Base-by-base conservation (phyloP, 2,888 invertebrate species). In the Acanthosepion pharaonis region DNA sequence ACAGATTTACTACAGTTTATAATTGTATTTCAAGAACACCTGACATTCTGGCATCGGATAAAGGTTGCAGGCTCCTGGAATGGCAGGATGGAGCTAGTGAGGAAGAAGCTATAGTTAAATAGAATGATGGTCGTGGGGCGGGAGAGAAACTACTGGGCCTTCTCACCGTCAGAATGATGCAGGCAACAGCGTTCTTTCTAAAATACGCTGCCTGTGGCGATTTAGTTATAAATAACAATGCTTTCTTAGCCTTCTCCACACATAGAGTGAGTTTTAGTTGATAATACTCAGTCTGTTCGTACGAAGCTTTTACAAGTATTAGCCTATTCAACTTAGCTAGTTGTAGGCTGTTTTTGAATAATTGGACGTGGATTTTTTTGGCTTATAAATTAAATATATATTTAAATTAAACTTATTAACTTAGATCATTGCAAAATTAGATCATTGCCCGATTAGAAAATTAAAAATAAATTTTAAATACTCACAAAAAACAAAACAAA, bases 11-110 rank as follows among this genome's bases (percentile, higher is more conserved):
- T 33, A 78, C 15, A 78, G 78, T 78, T n/a, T 78, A 78, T 78
- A n/a, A 78, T 78, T 78, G 78, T 78, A 78, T 78, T 78, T 78
- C 78, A 78, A n/a, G 78, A 78, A 78, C 78, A 78, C 78, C 78
- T 78, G 78, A 78, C 78, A 78, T 78, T 78, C 78, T 78, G 78
- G 78, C 33, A 78, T n/a, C 78, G 15, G 33, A 78, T 78, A n/a
- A 78, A 78, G n/a, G 78, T n/a, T 78, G 11, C 33, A n/a, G n/a
- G 78, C n/a, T 15, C 9, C 15, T 78, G n/a, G n/a, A 78, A 78
- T 78, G n/a, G 78, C 5, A 3, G n/a, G 78, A 11, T 11, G 78
- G 15, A 15, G 15, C 5, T 3, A 9, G n/a, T 6, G n/a, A 11
- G 23, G n/a, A 9, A 15, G 18, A 33, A 33, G 8, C 78, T 33